Conservation (phyloP, 2,888 invertebrate genomes). For the Drosophila pseudotalamancana region DNA sequence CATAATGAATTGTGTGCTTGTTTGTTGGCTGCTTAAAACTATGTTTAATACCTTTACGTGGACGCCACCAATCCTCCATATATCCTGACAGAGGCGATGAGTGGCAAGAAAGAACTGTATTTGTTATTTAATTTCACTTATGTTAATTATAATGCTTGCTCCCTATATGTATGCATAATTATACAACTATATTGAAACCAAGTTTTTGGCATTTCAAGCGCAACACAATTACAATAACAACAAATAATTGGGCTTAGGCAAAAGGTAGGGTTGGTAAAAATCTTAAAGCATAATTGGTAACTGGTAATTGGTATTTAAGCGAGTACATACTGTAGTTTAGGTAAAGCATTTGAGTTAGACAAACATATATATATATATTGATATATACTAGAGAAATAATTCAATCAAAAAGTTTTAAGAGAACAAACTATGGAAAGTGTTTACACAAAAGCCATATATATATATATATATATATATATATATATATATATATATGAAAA, state of each 20-base stretch:
- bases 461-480: constrained; percentile 3
- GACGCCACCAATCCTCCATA: constrained; percentile 99
- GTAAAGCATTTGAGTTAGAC: constrained; percentile 14
- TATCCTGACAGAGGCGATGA: constrained; percentile 98
- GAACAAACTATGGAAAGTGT: constrained; percentile 68
- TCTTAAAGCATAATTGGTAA: neutral
- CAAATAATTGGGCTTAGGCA: neutral
- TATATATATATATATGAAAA: constrained; percentile 8
- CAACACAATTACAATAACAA: too few species aligned
- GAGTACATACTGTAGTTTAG: constrained; percentile 17
- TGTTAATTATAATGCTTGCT: constrained; percentile 42
- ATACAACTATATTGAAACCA: neutral
- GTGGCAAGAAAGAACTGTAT: constrained; percentile 88
- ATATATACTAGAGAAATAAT: constrained; percentile 10
- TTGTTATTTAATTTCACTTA: constrained; percentile 85
- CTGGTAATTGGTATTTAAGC: neutral
- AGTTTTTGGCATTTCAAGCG: neutral
- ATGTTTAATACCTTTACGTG: constrained; percentile 94
- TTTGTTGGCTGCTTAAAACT: constrained; percentile 55
- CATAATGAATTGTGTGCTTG: constrained; percentile 44
- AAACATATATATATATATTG: neutral
- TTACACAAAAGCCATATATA: constrained; percentile 38
- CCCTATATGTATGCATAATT: constrained; percentile 9
- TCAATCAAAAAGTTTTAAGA: constrained; percentile 24
- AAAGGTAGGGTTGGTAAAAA: too few species aligned